phyloP scores from a whole-genome alignment of 2,113 vertebrate species.

The Mus spicilegus region DNA sequence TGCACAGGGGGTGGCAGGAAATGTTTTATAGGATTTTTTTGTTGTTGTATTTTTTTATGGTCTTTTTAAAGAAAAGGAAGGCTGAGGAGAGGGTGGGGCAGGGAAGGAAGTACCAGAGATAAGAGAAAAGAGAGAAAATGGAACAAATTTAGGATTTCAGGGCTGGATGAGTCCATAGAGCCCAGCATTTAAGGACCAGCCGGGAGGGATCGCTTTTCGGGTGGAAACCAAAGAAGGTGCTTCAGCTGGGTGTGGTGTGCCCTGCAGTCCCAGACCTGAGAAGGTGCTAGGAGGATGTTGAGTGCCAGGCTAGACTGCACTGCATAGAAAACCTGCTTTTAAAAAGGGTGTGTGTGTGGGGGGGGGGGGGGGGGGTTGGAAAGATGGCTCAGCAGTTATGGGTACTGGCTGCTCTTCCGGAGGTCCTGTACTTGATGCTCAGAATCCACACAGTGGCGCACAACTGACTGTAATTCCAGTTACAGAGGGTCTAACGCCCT shows the following conservation, averaged over 20 bases:
- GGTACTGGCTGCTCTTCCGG: neutral
- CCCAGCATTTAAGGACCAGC: neutral
- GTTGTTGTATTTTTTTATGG: neutral
- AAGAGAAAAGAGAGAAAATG: neutral
- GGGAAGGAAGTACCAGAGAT: neutral
- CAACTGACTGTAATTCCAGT: neutral
- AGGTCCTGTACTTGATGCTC: neutral
- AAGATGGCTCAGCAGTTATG: neutral
- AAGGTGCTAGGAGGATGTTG: neutral
- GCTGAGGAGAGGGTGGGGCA: neutral
- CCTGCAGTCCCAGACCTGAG: neutral
- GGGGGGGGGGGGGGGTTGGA: neutral
- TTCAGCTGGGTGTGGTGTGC: neutral
- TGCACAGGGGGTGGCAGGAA: neutral
- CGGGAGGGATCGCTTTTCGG: neutral
- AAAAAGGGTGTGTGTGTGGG: neutral
- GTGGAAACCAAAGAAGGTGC: neutral
- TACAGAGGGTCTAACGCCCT: neutral
- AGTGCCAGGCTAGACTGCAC: neutral
- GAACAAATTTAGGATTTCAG: neutral
- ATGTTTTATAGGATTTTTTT: neutral
- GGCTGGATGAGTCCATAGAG: neutral
- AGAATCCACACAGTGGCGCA: neutral
- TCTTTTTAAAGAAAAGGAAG: slow-evolving; percentile 19
- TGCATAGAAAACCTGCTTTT: neutral